A percentile compares a stretch with the other conserved stretches of the same genome.
These are phyloP conservation scores for Tangara arthus DNA, from an alignment of 2,797 vertebrate genomes.

Conservation along the genomic window DNA sequence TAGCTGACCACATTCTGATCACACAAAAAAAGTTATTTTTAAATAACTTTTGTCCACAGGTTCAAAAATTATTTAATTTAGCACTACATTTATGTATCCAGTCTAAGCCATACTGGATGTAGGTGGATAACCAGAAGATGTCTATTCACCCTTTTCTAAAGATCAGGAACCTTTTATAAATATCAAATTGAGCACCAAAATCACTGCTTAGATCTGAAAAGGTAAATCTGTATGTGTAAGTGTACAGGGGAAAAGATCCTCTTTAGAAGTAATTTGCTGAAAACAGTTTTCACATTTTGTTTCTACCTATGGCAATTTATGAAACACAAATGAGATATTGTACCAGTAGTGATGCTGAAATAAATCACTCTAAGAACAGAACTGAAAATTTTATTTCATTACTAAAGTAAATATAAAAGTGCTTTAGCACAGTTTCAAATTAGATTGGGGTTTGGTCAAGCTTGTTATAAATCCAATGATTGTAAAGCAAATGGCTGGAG, in stretches of 20 bases:
- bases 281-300: conserved; percentile 33
- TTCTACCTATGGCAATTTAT: conserved; percentile 54
- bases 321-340: conserved; percentile 63
- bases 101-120: background rate
- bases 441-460: conserved; percentile 66
- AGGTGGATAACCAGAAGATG: background rate
- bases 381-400: conserved; percentile 63
- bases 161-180: background rate
- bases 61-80: background rate
- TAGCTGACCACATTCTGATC: background rate
- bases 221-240: background rate
- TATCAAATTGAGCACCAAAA: background rate
- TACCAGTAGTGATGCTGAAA: conserved; percentile 12
- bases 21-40: background rate
- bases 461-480: conserved; percentile 60
- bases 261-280: conserved; percentile 51
- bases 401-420: conserved; percentile 65
- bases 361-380: conserved; percentile 63
- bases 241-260: conserved; percentile 12
- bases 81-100: background rate
- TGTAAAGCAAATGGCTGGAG: conserved; percentile 25
- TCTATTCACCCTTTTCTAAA: background rate
- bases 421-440: conserved; percentile 61
- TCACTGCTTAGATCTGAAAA: background rate
- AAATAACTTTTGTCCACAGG: background rate